Evolutionary conservation across 2,113 vertebrate genomes (phyloP).

Genomic region (Micronisus gabar): DNA sequence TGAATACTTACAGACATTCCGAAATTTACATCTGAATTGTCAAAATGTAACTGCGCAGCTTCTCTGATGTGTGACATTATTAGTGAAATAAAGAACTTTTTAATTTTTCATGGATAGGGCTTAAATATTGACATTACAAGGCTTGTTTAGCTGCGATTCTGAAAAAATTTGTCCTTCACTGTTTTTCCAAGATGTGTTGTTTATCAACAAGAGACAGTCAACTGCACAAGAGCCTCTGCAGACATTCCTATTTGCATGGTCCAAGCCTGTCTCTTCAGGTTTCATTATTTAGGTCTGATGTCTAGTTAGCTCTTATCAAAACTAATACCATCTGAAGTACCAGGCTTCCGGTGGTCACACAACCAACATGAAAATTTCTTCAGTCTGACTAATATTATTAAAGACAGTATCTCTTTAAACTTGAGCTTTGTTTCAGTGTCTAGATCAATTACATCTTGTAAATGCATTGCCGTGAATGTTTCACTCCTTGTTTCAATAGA

Average conservation of each 20-base stretch:
- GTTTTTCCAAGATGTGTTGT: constrained; percentile 64
- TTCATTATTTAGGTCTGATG: constrained; percentile 69
- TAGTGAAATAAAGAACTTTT: constrained; percentile 71
- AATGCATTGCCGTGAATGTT: constrained; percentile 1
- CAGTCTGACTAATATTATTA: constrained; percentile 54
- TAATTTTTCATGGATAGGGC: constrained; percentile 52
- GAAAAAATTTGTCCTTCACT: constrained; percentile 47
- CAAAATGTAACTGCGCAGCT: constrained; percentile 58
- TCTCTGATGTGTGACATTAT: constrained; percentile 65
- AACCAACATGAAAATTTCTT: constrained; percentile 61
- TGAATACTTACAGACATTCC: constrained; percentile 59
- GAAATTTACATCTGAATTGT: constrained; percentile 76
- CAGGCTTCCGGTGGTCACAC: constrained; percentile 63
- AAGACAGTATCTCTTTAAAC: constrained; percentile 57
- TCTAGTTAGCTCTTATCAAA: constrained; percentile 74
- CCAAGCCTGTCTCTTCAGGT: constrained; percentile 65
- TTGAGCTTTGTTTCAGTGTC: constrained; percentile 48
- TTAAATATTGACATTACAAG: constrained; percentile 53
- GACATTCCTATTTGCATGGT: constrained; percentile 54
- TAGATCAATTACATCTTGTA: constrained; percentile 22
- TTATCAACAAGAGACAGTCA: constrained; percentile 62
- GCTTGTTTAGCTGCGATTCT: constrained; percentile 30
- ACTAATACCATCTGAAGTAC: constrained; percentile 74
- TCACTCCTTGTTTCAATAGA: background rate
- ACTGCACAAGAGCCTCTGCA: constrained; percentile 33